Base-by-base conservation (phyloP, 1,140 invertebrate genomes). In the Ptiloglossa arizonensis region DNA sequence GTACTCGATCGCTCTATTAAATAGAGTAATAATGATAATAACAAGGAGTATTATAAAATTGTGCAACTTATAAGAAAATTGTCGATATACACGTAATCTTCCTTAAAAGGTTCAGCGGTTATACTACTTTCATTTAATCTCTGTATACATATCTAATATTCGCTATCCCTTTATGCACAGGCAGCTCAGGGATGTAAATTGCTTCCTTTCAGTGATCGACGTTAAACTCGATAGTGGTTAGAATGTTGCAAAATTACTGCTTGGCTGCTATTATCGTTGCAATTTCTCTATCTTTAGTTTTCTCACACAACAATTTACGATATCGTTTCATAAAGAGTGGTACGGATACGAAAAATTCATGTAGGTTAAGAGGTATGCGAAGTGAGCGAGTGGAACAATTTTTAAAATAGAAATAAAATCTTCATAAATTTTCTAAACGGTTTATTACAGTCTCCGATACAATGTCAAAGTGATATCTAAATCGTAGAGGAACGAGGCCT, bases 191-290 rank as follows among this genome's bases (percentile, higher is more conserved):
- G 17, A 57, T 57, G 27, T 32, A 57, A 57, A 57, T 57, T 57
- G 29, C 54, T 57, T 57, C 54, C 54, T 57, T 32, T 57, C 29
- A 57, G 54, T 32, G 54, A 57, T 57, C 29, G 54, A 57, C 29
- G 27, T 5, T 57, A 15, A 57, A 32, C 54, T 57, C 54, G 54
- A 57, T 57, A 57, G 54, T 13, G 17, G 27, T 57, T 32, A 5
- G 27, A 19, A 57, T 32, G 54, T 57, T 57, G 54, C 27, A 57
- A 57, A 57, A 57, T 57, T 57, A 57, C 54, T 32, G 17, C 54
- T 57, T 29, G 32, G 27, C 32, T 57, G 54, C 27, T 24, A 32
- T 57, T 57, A 57, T 29, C 5, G 4, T 19, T 29, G 29, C 27
- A 41, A 41, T 11, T n/a, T 41, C 11, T 41, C 46, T 29, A 5